Conservation (phyloP, 1,140 invertebrate genomes). For the Aphaenogaster rudis region DNA sequence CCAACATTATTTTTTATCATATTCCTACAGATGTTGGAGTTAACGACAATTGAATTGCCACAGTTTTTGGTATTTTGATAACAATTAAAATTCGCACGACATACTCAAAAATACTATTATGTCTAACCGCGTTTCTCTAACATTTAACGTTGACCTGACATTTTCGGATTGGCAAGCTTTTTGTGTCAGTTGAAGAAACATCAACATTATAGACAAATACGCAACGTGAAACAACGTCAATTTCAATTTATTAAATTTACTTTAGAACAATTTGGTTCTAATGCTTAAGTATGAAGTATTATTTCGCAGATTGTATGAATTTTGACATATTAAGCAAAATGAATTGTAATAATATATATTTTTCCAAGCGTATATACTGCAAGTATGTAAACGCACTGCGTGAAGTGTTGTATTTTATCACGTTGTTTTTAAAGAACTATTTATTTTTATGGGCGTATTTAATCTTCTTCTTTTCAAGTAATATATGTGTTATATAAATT, state of each 20-base stretch:
- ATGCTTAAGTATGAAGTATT: not conserved
- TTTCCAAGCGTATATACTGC: not conserved
- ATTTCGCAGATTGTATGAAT: not conserved
- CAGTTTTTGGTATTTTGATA: not conserved
- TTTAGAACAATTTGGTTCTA: not conserved
- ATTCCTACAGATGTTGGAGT: not conserved
- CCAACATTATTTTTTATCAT: not conserved
- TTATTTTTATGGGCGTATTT: not conserved
- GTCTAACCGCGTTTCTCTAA: not conserved
- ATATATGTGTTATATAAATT: not conserved
- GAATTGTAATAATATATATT: not conserved
- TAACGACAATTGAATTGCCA: not conserved
- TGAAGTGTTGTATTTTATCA: not conserved
- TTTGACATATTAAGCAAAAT: not conserved
- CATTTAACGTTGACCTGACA: not conserved
- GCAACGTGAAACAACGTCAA: not conserved
- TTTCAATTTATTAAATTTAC: constrained; percentile 26
- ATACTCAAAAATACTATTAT: not conserved
- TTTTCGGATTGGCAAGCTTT: not conserved
- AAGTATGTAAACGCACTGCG: not conserved
- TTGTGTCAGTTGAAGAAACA: not conserved
- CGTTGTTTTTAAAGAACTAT: not conserved
- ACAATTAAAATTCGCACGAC: constrained; percentile 19
- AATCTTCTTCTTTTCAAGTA: not conserved
- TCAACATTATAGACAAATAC: not conserved